Conservation (phyloP, 2,888 invertebrate species). For the Sinopyrophorus schimmeli region DNA sequence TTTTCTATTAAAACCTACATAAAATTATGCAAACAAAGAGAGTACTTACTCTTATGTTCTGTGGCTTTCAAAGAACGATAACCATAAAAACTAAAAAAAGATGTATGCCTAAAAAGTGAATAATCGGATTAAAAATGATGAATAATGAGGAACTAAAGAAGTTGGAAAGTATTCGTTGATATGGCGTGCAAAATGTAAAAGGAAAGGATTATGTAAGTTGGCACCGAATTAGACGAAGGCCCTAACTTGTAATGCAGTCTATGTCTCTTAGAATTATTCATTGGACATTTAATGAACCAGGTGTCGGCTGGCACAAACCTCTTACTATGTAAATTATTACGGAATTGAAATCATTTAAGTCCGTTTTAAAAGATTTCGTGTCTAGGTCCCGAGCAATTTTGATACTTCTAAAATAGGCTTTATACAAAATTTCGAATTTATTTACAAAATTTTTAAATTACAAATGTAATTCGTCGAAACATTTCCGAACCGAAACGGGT, state of each 20-base stretch:
- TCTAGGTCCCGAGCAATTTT: conserved; percentile 15
- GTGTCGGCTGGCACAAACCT: conserved; percentile 32
- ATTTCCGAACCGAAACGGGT: too few species aligned
- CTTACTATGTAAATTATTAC: conserved; percentile 25
- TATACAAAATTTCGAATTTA: too few species aligned
- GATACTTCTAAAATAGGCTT: conserved; percentile 12
- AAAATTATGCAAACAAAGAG: too few species aligned
- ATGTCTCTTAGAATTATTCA: conserved; percentile 32
- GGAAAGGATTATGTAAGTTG: conserved; percentile 30
- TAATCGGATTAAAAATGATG: too few species aligned
- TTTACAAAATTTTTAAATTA: too few species aligned
- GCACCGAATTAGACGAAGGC: conserved; percentile 28
- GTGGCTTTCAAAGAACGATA: too few species aligned
- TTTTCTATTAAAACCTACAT: too few species aligned
- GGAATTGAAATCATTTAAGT: conserved; percentile 30
- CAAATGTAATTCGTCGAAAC: too few species aligned
- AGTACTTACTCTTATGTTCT: too few species aligned
- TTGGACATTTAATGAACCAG: conserved; percentile 34
- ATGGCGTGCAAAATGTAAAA: conserved; percentile 25
- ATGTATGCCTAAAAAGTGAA: too few species aligned
- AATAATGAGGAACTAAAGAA: too few species aligned
- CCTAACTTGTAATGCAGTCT: conserved; percentile 28
- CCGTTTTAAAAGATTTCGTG: conserved; percentile 18
- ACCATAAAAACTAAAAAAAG: too few species aligned
- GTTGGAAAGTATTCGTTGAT: conserved; percentile 9